These are phyloP conservation scores for Tenthredo amoena DNA, from an alignment of 2,888 invertebrate species.

Conservation along the genomic window DNA sequence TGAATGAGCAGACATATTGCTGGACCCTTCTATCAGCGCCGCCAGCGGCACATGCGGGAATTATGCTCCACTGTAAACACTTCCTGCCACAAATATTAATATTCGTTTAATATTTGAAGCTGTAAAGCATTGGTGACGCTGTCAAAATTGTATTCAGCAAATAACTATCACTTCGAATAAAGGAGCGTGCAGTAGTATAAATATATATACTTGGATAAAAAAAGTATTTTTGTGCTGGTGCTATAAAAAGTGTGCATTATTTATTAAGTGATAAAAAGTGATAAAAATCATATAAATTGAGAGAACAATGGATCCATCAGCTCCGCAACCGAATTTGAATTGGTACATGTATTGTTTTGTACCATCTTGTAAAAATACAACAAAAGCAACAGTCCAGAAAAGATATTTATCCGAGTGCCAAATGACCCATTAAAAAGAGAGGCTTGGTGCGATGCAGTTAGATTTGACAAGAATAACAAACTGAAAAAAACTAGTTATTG, in stretches of 20 bases:
- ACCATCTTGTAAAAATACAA: conserved; percentile 16
- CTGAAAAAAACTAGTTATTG: conserved; percentile 31
- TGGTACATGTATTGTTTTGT: conserved; percentile 35
- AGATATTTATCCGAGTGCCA: conserved; percentile 21
- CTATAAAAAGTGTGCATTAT: conserved; percentile 2
- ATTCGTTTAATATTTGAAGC: conserved; percentile 26
- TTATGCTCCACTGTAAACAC: conserved; percentile 19
- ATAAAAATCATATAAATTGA: conserved; percentile 5
- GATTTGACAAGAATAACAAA: conserved; percentile 26
- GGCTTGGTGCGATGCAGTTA: conserved; percentile 27
- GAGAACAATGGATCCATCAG: conserved; percentile 36
- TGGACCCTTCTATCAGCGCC: neutral
- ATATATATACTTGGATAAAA: neutral
- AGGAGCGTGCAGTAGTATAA: neutral
- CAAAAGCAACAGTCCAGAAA: conserved; percentile 22
- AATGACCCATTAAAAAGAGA: conserved; percentile 9
- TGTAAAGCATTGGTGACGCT: neutral
- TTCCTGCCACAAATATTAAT: too few species aligned
- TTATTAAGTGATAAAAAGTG: neutral
- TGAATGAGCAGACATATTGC: neutral
- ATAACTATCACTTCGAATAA: neutral
- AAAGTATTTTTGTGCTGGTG: neutral
- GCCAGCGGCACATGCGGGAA: conserved; percentile 4
- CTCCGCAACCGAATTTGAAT: conserved; percentile 22
- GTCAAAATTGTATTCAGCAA: neutral